These are phyloP conservation scores for Chironomus riparius DNA, from an alignment of 2,888 invertebrate genomes.

Conservation along the genomic window DNA sequence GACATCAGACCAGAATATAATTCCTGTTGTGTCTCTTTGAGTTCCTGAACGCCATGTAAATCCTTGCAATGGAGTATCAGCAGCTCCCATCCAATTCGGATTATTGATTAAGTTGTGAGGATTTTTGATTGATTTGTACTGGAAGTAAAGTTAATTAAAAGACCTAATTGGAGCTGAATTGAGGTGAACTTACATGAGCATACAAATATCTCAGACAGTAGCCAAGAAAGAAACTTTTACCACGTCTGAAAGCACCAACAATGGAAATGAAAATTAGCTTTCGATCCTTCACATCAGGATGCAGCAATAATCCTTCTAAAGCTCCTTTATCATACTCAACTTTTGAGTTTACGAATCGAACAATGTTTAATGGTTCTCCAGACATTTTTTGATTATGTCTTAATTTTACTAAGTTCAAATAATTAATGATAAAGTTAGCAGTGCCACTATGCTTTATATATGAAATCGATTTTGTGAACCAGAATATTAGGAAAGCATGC, in stretches of 20 bases:
- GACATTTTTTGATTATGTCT: background rate
- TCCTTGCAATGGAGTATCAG: conserved; percentile 12
- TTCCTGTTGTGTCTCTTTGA: conserved; percentile 25
- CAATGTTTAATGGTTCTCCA: conserved; percentile 3
- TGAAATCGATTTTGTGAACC: too few species aligned
- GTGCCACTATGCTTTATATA: background rate
- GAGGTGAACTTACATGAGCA: background rate
- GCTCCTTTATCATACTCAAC: background rate
- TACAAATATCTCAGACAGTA: conserved; percentile 23
- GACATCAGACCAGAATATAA: conserved; percentile 27
- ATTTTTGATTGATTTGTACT: conserved; percentile 15
- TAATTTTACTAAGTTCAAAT: background rate
- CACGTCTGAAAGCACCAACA: conserved; percentile 25
- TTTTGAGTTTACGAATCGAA: background rate
- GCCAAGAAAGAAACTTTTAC: conserved; percentile 27
- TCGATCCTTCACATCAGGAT: conserved; percentile 7
- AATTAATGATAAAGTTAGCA: background rate
- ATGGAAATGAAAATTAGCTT: conserved; percentile 15
- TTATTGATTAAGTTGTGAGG: background rate
- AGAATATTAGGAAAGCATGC: background rate
- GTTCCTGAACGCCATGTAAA: conserved; percentile 27
- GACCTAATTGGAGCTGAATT: background rate
- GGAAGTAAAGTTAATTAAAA: background rate
- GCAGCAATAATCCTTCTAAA: conserved; percentile 7
- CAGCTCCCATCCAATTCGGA: conserved; percentile 18